Percentiles rank a stretch among this genome's conserved stretches.
These are phyloP conservation scores for Daktulosphaira vitifoliae DNA, from an alignment of 1,140 invertebrate species.

Conservation along the genomic window DNA sequence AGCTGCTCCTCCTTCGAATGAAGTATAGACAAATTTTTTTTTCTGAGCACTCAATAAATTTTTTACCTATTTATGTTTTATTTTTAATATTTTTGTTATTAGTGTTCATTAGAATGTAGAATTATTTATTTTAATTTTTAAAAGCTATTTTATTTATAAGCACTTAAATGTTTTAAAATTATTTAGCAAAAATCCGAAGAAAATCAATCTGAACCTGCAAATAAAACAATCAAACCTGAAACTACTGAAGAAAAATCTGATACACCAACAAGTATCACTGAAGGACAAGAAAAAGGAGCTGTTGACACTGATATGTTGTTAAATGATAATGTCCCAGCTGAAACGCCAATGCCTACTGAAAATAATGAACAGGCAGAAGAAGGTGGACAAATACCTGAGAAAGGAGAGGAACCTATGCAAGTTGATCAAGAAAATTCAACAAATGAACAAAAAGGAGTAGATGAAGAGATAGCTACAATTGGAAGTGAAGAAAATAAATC, in stretches of 20 bases:
- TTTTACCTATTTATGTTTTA: not conserved
- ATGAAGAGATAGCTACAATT: not conserved
- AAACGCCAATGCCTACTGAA: not conserved
- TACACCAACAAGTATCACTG: not conserved
- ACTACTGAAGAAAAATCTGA: not conserved
- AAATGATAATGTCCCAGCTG: not conserved
- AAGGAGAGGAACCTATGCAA: not conserved
- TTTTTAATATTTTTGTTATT: not conserved
- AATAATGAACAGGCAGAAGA: not conserved
- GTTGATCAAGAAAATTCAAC: not conserved
- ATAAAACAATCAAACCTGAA: not conserved
- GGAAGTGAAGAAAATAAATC: not conserved
- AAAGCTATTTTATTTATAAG: no score
- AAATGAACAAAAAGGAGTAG: not conserved
- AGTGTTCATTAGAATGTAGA: no score
- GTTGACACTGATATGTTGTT: conserved; percentile 9
- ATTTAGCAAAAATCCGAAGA: not conserved
- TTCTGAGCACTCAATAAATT: no score
- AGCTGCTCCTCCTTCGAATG: not conserved
- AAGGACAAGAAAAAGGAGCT: not conserved
- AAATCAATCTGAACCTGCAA: not conserved
- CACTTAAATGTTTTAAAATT: no score
- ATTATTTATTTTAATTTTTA: not conserved
- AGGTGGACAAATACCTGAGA: not conserved
- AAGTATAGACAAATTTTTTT: not conserved